Evolutionary conservation across 2,113 vertebrate genomes (phyloP).

Genomic region (Marcusenius ussheri): DNA sequence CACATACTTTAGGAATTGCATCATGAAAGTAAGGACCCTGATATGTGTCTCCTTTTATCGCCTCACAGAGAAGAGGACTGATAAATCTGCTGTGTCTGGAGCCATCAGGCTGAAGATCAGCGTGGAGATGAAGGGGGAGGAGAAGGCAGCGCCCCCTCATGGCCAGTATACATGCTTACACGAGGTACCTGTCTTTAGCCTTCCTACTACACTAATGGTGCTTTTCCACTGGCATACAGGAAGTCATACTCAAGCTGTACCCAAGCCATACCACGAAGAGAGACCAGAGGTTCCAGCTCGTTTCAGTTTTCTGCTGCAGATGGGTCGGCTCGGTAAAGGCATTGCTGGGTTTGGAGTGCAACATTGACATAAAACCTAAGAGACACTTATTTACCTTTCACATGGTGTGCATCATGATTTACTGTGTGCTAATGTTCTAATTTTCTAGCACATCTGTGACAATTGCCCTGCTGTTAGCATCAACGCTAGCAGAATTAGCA

Average conservation of each 20-base stretch:
- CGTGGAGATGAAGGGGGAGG: constrained; percentile 94
- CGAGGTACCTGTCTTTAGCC: constrained; percentile 63
- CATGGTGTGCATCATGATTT: neutral
- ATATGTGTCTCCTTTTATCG: neutral
- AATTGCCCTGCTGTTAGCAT: neutral
- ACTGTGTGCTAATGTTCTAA: neutral
- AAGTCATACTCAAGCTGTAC: neutral
- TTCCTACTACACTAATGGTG: neutral
- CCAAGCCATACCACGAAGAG: neutral
- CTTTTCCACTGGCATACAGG: neutral
- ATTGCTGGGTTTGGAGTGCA: neutral
- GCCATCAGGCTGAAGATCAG: constrained; percentile 92
- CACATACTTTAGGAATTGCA: neutral
- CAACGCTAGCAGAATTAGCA: neutral
- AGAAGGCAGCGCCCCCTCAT: constrained; percentile 91
- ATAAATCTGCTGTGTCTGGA: constrained; percentile 93
- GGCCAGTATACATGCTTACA: constrained; percentile 96
- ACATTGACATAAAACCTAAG: no score
- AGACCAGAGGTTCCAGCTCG: neutral
- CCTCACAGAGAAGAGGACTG: constrained; percentile 83
- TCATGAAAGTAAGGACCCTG: neutral
- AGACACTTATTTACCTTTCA: neutral
- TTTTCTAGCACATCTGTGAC: neutral
- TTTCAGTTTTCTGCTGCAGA: neutral
- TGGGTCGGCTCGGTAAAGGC: neutral